Conservation (phyloP, 2,888 invertebrate genomes). For the Mythimna impura region DNA sequence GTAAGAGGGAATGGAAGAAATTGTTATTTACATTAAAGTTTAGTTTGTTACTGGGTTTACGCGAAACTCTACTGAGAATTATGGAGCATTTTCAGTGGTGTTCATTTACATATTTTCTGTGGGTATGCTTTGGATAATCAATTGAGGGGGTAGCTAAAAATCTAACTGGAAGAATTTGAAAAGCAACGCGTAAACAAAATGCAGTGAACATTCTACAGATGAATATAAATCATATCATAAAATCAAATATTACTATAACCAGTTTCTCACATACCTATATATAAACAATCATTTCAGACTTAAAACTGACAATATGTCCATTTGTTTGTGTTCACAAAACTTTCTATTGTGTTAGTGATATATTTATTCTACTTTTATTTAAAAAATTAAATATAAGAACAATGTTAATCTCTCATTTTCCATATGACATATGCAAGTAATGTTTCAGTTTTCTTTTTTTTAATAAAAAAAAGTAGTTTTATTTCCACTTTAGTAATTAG, state of each 20-base stretch:
- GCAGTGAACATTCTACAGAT: conserved; percentile 24
- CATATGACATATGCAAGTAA: conserved; percentile 3
- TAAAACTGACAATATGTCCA: conserved; percentile 60
- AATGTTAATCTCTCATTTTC: not conserved
- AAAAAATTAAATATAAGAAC: too few relatives aligned
- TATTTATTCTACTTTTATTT: conserved; percentile 46
- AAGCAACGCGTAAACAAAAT: conserved; percentile 11
- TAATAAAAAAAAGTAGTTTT: too few relatives aligned
- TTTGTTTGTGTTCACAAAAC: conserved; percentile 36
- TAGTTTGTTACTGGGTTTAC: conserved; percentile 25
- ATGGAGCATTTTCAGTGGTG: not conserved
- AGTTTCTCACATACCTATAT: conserved; percentile 40
- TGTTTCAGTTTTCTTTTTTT: too few relatives aligned
- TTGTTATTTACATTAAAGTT: conserved; percentile 47
- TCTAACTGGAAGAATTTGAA: not conserved
- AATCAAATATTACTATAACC: conserved; percentile 41
- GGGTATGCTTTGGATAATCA: not conserved
- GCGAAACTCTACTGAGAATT: conserved; percentile 2
- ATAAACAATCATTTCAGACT: conserved; percentile 59
- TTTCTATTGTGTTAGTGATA: conserved; percentile 40
- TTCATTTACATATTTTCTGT: not conserved
- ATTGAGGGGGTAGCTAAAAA: not conserved
- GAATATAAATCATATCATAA: conserved; percentile 30
- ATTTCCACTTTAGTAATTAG: conserved; percentile 3
- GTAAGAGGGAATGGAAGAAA: conserved; percentile 49